These are phyloP conservation scores for Apis florea DNA, from an alignment of 1,140 invertebrate genomes.

Conservation along the genomic window DNA sequence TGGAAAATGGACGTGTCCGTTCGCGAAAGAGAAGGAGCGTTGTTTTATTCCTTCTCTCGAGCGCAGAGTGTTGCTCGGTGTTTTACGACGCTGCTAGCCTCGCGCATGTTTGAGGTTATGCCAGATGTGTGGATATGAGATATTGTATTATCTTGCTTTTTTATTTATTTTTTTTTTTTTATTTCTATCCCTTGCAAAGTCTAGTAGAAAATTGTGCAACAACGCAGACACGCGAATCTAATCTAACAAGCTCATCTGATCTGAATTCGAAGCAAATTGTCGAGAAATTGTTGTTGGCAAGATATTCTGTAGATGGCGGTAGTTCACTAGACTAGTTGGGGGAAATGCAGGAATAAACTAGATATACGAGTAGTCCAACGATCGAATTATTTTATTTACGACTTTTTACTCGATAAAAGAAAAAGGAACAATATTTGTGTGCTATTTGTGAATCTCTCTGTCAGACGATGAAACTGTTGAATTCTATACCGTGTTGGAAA, in stretches of 20 bases:
- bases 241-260: too few relatives aligned
- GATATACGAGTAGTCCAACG: too few relatives aligned
- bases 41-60: too few relatives aligned
- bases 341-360: too few relatives aligned
- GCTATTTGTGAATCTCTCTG: background rate
- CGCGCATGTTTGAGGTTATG: background rate
- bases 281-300: too few relatives aligned
- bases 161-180: background rate
- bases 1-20: background rate
- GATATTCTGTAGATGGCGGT: too few relatives aligned
- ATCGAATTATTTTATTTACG: too few relatives aligned
- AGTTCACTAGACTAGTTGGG: too few relatives aligned
- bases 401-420: background rate
- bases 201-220: too few relatives aligned
- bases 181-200: background rate
- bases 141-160: too few relatives aligned
- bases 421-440: background rate
- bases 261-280: too few relatives aligned
- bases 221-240: too few relatives aligned
- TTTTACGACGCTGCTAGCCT: conserved; percentile 13
- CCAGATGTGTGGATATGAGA: background rate
- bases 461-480: background rate
- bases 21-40: background rate
- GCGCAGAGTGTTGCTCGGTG: background rate
- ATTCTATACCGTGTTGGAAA: background rate